Evolutionary conservation across 1,140 invertebrate species (phyloP).

Genomic region (Ganaspis sp.): DNA sequence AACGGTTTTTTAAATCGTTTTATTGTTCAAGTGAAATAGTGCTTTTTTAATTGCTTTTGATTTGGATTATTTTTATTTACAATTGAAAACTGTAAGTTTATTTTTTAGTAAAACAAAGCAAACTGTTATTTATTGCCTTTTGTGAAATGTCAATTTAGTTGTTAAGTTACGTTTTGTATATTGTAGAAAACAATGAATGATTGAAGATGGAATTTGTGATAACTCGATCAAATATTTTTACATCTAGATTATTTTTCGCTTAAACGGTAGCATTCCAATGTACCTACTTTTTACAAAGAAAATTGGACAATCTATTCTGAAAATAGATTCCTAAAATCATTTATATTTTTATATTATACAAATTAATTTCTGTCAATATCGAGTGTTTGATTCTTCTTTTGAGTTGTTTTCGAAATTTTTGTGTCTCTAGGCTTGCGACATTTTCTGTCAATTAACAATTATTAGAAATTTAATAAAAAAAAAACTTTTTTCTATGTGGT

Average conservation of each 20-base stretch:
- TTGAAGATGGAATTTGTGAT: constrained; percentile 56
- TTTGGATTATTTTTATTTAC: neutral
- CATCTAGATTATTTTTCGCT: constrained; percentile 26
- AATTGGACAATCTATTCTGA: neutral
- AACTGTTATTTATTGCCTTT: constrained; percentile 64
- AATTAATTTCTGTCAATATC: no score
- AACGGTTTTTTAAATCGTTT: neutral
- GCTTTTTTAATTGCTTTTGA: neutral
- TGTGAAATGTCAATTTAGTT: constrained; percentile 60
- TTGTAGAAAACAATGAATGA: constrained; percentile 14
- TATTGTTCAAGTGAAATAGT: neutral
- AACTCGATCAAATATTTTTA: constrained; percentile 52
- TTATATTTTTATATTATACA: no score
- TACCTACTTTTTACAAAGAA: constrained; percentile 32
- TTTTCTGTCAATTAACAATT: no score
- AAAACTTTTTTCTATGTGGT: neutral
- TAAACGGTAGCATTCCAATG: constrained; percentile 45
- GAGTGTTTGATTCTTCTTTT: no score
- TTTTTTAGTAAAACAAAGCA: neutral
- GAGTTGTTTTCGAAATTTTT: no score
- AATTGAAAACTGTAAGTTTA: no score
- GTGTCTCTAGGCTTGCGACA: no score
- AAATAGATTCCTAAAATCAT: no score
- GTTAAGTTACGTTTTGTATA: constrained; percentile 49
- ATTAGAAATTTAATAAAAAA: neutral